Conservation (phyloP, 1,140 invertebrate species). For the Drosophila ananassae region DNA sequence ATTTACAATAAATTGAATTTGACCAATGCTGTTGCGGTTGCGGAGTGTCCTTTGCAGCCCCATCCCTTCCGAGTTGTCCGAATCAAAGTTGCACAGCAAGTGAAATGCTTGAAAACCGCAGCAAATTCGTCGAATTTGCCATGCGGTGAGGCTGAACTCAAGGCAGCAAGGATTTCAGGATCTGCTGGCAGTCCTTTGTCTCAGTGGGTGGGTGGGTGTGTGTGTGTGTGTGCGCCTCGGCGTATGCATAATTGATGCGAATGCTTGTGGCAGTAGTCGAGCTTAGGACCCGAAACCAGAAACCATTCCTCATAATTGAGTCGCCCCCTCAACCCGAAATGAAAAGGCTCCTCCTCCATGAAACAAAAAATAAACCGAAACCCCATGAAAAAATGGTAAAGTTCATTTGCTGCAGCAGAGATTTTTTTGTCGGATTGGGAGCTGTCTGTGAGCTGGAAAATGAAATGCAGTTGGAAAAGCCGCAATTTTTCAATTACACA, state of each 20-base stretch:
- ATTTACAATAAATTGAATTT: conserved; percentile 82
- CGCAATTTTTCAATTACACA: conserved; percentile 59
- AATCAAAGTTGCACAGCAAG: conserved; percentile 63
- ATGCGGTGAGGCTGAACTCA: conserved; percentile 58
- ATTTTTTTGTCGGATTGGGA: conserved; percentile 34
- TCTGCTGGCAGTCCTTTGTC: conserved; percentile 22
- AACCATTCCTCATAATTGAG: conserved; percentile 55
- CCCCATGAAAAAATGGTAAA: conserved; percentile 29
- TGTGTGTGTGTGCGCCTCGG: conserved; percentile 49
- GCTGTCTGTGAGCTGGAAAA: conserved; percentile 22
- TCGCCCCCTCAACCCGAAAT: conserved; percentile 21
- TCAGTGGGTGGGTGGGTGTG: neutral
- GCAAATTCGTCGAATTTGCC: conserved; percentile 82
- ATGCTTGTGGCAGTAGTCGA: conserved; percentile 67
- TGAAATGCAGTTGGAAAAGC: conserved; percentile 56
- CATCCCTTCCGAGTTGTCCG: neutral
- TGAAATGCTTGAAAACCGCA: conserved; percentile 75
- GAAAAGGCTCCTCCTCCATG: conserved; percentile 12
- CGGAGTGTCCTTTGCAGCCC: neutral
- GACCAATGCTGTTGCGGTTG: conserved; percentile 78
- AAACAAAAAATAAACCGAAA: neutral
- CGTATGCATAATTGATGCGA: conserved; percentile 83
- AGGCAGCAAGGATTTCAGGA: conserved; percentile 55
- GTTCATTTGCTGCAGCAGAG: conserved; percentile 50
- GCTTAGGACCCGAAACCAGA: conserved; percentile 56